phyloP scores from a whole-genome alignment of 2,113 vertebrate genomes.

The Rhabdornis inornatus region DNA sequence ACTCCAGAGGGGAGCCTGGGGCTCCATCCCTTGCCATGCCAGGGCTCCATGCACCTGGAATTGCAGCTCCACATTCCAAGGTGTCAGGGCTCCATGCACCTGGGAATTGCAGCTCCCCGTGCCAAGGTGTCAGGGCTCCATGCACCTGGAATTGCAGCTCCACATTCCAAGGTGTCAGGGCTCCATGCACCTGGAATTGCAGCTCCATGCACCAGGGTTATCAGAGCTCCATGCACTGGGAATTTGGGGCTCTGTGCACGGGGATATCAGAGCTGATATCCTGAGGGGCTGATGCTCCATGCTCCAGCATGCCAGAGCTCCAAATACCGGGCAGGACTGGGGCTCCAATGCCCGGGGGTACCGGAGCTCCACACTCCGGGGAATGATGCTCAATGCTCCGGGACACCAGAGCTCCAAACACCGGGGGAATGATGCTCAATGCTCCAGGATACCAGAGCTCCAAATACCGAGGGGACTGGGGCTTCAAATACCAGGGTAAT shows the following conservation, averaged over 20 bases:
- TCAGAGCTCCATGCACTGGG: not conserved
- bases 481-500: too few relatives aligned
- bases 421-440: too few relatives aligned
- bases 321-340: too few relatives aligned
- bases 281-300: fast-evolving
- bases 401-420: not conserved
- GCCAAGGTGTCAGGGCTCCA: not conserved
- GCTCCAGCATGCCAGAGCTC: not conserved
- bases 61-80: fast-evolving
- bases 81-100: not conserved
- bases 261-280: not conserved
- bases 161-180: fast-evolving
- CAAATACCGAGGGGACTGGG: fast-evolving
- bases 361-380: too few relatives aligned
- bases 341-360: too few relatives aligned
- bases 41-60: not conserved
- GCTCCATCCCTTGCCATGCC: not conserved
- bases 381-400: too few relatives aligned
- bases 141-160: not conserved
- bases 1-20: not conserved
- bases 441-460: fast-evolving
- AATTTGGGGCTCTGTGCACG: not conserved
- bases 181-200: not conserved
- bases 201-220: too few relatives aligned
- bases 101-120: not conserved